Percentiles rank a stretch among this genome's conserved stretches.
These are phyloP conservation scores for Hiodon tergisus DNA, from an alignment of 2,113 vertebrate species.

Conservation along the genomic window DNA sequence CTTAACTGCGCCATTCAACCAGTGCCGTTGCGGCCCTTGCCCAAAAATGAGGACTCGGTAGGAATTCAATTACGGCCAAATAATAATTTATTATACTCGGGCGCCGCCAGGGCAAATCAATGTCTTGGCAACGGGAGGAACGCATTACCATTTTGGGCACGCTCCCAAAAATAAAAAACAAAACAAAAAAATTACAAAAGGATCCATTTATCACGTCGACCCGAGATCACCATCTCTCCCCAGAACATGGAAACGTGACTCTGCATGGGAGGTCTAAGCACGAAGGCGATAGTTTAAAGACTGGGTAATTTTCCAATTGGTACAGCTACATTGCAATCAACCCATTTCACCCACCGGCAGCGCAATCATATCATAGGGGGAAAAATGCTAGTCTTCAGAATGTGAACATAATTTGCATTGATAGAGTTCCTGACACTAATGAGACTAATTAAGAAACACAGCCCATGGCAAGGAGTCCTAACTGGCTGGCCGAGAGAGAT, in stretches of 20 bases:
- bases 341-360: constrained; percentile 18
- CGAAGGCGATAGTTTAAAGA: constrained; percentile 1
- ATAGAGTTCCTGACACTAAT: constrained; percentile 25
- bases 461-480: constrained; percentile 17
- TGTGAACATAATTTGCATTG: constrained; percentile 17
- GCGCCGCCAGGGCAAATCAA: background rate
- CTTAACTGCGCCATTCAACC: no score
- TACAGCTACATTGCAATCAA: constrained; percentile 26
- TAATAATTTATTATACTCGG: constrained; percentile 10
- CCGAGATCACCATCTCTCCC: background rate
- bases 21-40: background rate
- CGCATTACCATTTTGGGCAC: background rate
- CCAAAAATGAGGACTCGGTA: background rate
- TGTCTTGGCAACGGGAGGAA: constrained; percentile 1
- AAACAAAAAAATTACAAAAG: background rate
- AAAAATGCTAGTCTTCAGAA: background rate
- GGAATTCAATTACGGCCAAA: constrained; percentile 4
- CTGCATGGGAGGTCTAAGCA: constrained; percentile 26
- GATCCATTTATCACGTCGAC: background rate
- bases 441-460: constrained; percentile 23
- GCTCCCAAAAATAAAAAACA: no score
- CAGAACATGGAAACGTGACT: constrained; percentile 5
- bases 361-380: constrained; percentile 10
- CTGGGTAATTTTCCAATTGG: constrained; percentile 21
- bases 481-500: constrained; percentile 8